Base-by-base conservation (phyloP, 1,140 invertebrate species). In the Lineus longissimus region DNA sequence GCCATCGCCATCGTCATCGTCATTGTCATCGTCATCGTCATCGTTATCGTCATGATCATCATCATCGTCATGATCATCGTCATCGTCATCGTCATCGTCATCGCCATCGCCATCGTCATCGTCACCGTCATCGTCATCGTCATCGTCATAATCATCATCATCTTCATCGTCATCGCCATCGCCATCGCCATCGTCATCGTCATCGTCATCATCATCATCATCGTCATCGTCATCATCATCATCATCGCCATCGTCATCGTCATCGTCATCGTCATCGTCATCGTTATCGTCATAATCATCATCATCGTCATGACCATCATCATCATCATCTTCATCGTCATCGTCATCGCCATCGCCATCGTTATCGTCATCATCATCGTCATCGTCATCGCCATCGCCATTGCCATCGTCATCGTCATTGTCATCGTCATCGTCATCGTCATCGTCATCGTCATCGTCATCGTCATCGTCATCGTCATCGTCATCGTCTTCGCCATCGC, bases 351-450 rank as follows among this genome's bases (percentile, higher is more conserved):
- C 40, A 11, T 43, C 40, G 11, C 40, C 40, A 11, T 43, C 40
- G 40, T 43, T n/a, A 43, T 43, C 40, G 40, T 43, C 40, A 43
- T 43, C 40, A n/a, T 43, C 40, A 43, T 43, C 40, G 40, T 43
- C 40, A 43, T 43, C 40, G 40, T 43, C 40, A 43, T 43, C 40
- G 40, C n/a, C 40, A 43, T 43, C 40, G n/a, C n/a, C 40, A 43
- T 43, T n/a, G n/a, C n/a, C 40, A 43, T 43, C 40, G n/a, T 43
- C 40, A 43, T 43, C 40, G n/a, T 43, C 40, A 43, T 43, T n/a
- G 40, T 43, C 40, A n/a, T 43, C 40, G 40, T 43, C 40, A n/a
- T 43, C 40, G 40, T 43, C 40, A n/a, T 43, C 11, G n/a, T n/a
- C n/a, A 43, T 43, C 11, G n/a, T 43, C 40, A n/a, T n/a, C 11